Evolutionary conservation across 1,140 invertebrate species (phyloP), one percentile per base, ranked within the genome.

Genomic region (Microplitis mediator): DNA sequence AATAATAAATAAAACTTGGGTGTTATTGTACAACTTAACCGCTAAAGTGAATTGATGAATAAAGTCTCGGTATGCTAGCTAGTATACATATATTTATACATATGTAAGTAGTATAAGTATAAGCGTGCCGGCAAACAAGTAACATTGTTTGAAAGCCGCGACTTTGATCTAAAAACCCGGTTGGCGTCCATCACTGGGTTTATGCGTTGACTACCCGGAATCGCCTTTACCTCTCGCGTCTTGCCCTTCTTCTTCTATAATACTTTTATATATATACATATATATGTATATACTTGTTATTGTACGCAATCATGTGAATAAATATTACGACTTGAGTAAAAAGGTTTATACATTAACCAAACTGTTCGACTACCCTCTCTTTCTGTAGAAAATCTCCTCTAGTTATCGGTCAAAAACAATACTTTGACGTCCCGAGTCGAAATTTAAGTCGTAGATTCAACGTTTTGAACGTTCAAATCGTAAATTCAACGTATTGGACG

Each of bases 101-200:
- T 13, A 35, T 35, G 11, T 45, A 45, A 45, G 39, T 45, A 45
- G 39, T 45, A 45, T 45, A 45, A 45, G 39, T 45, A 45, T n/a
- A 45, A 32, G 62, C 36, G 32, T 45, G 62, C 62, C 36, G 35
- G 35, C 35, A 39, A 77, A 72, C 77, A 76, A 74, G 78, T 82
- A 84, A 86, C 84, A 85, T 86, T 86, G 85, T 86, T 85, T 85
- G 83, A 84, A 86, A 86, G 83, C 77, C 77, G 79, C 79, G 81
- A 83, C 84, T 85, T 86, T 85, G 83, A 86, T 85, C 83, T 83
- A 80, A 69, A 52, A 69, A 71, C 74, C 79, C 79, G 76, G 81
- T 78, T 81, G 81, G 81, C 78, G 79, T 80, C 80, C 81, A 83
- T 85, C 83, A 82, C 65, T 75, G 75, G 72, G 76, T 83, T 85